Base-by-base conservation (phyloP, 1,140 invertebrate genomes). In the Drosophila simulans region DNA sequence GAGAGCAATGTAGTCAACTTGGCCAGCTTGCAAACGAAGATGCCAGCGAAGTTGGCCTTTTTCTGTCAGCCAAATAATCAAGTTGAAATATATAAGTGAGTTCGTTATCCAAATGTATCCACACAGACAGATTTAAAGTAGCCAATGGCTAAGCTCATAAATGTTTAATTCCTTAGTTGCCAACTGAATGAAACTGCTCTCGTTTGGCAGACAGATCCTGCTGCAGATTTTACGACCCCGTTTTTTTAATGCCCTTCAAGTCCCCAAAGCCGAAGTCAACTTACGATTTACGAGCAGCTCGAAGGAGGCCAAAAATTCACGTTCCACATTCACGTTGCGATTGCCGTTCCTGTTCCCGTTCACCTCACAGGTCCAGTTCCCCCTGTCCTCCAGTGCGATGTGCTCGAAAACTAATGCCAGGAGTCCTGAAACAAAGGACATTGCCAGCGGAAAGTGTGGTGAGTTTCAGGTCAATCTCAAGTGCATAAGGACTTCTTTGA, bases 211-310 rank as follows among this genome's bases (percentile, higher is more conserved):
- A 66, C 71, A 75, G 59, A 48, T 70, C 35, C 64, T 37, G 42
- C 62, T 34, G 43, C 49, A 25, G 34, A n/a, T 39, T 62, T 73
- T 58, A 66, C 56, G 52, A 66, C 51, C 48, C 15, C 20, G 37
- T 59, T 48, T 54, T 34, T 54, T 59, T 34, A 17, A 42, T 40
- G 35, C 12, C 27, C 51, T 51, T 59, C 49, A 22, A 20, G 49
- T 43, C 39, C 34, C 15, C 22, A 49, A 35, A 40, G 48, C 20
- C 53, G 37, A 55, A 60, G 49, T 74, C 60, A 56, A 92, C 92
- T 88, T 92, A 93, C 92, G 92, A 84, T 92, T 91, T 56, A 93
- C 91, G 66, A 92, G 90, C 35, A 93, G 88, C 70, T 92, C 92
- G 81, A 93, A 92, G 60, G 89, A 92, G 59, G 81, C 88, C 57